phyloP scores from a whole-genome alignment of 1,140 invertebrate genomes.

The Brachionus manjavacas region DNA sequence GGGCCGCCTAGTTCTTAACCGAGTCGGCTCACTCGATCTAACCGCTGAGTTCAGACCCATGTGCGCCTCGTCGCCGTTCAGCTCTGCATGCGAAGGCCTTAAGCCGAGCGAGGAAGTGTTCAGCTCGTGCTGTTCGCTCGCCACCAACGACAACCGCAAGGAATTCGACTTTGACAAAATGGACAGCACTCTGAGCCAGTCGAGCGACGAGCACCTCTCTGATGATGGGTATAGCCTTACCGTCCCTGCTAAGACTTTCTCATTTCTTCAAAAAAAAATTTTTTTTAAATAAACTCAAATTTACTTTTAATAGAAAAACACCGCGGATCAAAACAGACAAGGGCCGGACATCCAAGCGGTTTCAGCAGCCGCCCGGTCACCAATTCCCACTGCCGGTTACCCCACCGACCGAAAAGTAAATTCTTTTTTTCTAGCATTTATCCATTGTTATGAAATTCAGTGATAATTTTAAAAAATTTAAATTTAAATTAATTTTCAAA shows the following conservation, averaged over 20 bases:
- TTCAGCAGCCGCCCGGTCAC: neutral
- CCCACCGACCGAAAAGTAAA: neutral
- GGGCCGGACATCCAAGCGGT: neutral
- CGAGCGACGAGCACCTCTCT: neutral
- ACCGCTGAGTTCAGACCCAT: neutral
- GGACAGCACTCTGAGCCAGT: neutral
- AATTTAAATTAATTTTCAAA: no score
- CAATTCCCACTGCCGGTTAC: neutral
- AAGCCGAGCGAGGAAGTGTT: neutral
- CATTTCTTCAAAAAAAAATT: neutral
- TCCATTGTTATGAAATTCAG: no score
- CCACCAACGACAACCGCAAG: neutral
- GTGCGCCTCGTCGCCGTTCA: neutral
- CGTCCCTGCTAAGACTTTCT: neutral
- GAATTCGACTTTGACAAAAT: neutral
- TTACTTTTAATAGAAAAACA: constrained; percentile 4
- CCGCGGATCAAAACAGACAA: constrained; percentile 34
- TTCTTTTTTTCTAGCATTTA: no score
- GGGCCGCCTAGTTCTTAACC: neutral
- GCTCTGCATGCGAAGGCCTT: neutral
- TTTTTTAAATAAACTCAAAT: neutral
- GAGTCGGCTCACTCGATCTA: neutral
- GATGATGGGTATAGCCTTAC: neutral
- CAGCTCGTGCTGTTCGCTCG: neutral
- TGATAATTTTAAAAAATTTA: no score